These are phyloP conservation scores for Tachystola acroxantha DNA, from an alignment of 2,888 invertebrate genomes.

Conservation along the genomic window DNA sequence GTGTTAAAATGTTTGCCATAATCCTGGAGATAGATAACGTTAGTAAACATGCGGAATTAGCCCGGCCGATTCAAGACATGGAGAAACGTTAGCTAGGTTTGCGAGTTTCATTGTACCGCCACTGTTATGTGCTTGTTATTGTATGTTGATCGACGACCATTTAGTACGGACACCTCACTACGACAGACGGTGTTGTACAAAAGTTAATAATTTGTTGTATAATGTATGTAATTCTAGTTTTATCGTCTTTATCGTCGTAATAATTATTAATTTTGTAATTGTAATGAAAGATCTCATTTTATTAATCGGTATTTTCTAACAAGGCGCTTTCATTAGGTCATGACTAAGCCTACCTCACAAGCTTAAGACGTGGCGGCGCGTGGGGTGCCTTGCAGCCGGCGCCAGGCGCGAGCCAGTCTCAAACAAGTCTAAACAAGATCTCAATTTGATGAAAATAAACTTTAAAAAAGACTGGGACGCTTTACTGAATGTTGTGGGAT, in stretches of 20 bases:
- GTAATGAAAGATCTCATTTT: conserved; percentile 79
- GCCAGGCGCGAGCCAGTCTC: conserved; percentile 46
- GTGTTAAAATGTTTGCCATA: conserved; percentile 15
- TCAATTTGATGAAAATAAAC: conserved; percentile 78
- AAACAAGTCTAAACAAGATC: conserved; percentile 76
- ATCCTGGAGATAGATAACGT: conserved; percentile 2
- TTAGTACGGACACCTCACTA: conserved; percentile 44
- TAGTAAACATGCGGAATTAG: conserved; percentile 1
- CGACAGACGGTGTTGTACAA: conserved; percentile 59
- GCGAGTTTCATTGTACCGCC: conserved; percentile 61
- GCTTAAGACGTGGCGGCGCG: conserved; percentile 59
- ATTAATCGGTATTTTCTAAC: conserved; percentile 79
- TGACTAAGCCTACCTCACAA: conserved; percentile 79
- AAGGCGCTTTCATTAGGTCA: conserved; percentile 78
- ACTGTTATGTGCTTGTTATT: conserved; percentile 54
- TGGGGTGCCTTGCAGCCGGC: conserved; percentile 14
- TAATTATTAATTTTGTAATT: conserved; percentile 73
- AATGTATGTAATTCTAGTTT: conserved; percentile 74
- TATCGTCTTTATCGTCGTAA: conserved; percentile 73
- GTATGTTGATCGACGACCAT: conserved; percentile 47
- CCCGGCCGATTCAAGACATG: not conserved
- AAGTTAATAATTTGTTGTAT: conserved; percentile 74
- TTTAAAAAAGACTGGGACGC: conserved; percentile 77
- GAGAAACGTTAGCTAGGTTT: not conserved
- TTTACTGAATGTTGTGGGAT: conserved; percentile 78